Base-by-base conservation (phyloP, 2,797 vertebrate species). In the Pseudopleuronectes americanus region DNA sequence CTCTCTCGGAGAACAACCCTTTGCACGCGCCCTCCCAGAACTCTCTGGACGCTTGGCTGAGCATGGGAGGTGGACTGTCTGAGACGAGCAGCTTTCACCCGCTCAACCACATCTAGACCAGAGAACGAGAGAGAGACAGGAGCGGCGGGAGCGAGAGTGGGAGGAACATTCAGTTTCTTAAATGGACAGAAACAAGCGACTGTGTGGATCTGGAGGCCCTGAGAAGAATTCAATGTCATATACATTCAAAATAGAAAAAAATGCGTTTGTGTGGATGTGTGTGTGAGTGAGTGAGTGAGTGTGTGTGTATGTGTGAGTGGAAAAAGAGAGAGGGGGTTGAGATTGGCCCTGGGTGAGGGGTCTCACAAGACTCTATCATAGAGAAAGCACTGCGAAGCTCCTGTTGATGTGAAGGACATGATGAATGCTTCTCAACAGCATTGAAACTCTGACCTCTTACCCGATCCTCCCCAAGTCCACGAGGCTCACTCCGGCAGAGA, bases 31-130 rank as follows among this genome's bases (percentile, higher is more conserved):
- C 97, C 89, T 96, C 98, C 92, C 98, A 97, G 95, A 97, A 95
- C 91, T 97, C 97, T 72, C 95, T 99, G 96, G 97, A 98, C 31
- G 95, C 97, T 90, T 99, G 98, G 98, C 91, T 99, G 95, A 96
- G 96, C 95, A 96, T 98, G 93, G 92, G 97, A 65, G 96, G 97
- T 87, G 95, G 96, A 78, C 84, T 96, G 43, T 96, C 97, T 26
- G 97, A 99, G 94, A 91, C 96, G 14, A 96, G 96, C 92, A 93
- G 95, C 94, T 99, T 98, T 92, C 96, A 97, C 94, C 94, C 97
- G 76, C 95, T 99, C 92, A 97, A 97, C 94, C 97, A 99, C 93
- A 96, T 99, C 96, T 99, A 93, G 87, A 85, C n/a, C 52, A 79
- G 62, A 84, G 56, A 75, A 57, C 82, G 33, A 76, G 52, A 84